Percentiles rank a stretch among this genome's conserved stretches.
phyloP scores from a whole-genome alignment of 2,113 vertebrate genomes.

The Epinephelus fuscoguttatus region DNA sequence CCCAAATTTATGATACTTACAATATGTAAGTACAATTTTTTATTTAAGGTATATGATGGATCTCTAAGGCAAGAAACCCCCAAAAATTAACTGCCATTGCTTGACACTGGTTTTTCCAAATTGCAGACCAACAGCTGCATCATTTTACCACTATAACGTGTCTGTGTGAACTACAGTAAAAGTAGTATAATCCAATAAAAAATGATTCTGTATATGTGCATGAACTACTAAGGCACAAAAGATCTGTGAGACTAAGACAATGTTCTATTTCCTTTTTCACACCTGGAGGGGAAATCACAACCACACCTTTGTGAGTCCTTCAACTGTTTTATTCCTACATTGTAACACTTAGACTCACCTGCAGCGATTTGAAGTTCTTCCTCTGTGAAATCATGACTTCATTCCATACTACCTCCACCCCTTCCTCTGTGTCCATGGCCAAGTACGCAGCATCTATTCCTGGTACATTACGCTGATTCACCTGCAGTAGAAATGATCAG shows the following conservation, averaged over 20 bases:
- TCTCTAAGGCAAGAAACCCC: neutral
- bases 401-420: conserved; percentile 98
- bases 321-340: neutral
- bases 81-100: neutral
- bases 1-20: neutral
- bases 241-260: neutral
- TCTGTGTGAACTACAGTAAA: neutral
- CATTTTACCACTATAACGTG: neutral
- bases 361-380: conserved; percentile 96
- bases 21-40: neutral
- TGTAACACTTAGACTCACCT: conserved; percentile 83
- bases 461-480: conserved; percentile 97
- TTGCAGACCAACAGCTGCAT: neutral
- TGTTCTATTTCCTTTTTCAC: neutral
- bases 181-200: neutral
- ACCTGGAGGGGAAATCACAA: neutral
- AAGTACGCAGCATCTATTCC: conserved; percentile 97
- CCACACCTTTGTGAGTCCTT: too few species aligned
- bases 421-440: conserved; percentile 99
- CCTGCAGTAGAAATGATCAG: conserved; percentile 78
- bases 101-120: conserved; percentile 2
- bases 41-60: neutral
- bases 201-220: neutral
- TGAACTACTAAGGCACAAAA: neutral
- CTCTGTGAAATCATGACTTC: conserved; percentile 98